Evolutionary conservation across 30 jellyfish, hydroid and myxozoan genomes (phyloP).

Genomic region (Pelagia noctiluca): DNA sequence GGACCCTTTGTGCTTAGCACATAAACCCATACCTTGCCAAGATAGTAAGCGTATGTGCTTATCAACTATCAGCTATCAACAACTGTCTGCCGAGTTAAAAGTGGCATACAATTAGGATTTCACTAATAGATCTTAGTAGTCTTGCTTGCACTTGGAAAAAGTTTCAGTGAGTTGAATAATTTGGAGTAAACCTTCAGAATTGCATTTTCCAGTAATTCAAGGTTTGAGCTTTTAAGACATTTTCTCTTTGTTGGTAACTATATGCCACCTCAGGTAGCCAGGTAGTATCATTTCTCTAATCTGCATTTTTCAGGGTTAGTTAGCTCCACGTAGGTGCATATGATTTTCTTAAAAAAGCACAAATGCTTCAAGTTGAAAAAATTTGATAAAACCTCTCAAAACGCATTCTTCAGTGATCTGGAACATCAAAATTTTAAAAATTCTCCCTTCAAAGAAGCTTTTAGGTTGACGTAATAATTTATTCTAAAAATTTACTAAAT

Average conservation of each 20-base stretch:
- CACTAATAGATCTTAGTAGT: no score
- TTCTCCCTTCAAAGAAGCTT: background rate
- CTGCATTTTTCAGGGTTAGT: no score
- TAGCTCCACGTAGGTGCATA: no score
- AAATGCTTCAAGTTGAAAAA: background rate
- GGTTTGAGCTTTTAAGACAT: background rate
- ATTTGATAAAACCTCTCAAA: background rate
- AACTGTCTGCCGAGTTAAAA: no score
- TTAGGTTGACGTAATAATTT: background rate
- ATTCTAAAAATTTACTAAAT: no score
- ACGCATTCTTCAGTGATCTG: background rate
- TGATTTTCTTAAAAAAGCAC: background rate
- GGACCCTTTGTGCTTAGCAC: no score
- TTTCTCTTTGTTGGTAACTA: background rate
- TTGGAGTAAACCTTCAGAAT: background rate
- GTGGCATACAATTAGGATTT: no score
- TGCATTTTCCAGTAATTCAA: background rate
- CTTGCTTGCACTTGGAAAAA: no score
- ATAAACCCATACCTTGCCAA: no score
- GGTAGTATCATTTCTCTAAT: background rate
- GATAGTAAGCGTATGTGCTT: no score
- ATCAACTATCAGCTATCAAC: no score
- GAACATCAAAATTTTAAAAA: background rate
- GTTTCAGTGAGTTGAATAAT: background rate
- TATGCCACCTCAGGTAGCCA: background rate